Percentiles rank a stretch among this genome's conserved stretches.
These are phyloP conservation scores for Dermolepida albohirtum DNA, from an alignment of 2,888 invertebrate genomes.

Conservation along the genomic window DNA sequence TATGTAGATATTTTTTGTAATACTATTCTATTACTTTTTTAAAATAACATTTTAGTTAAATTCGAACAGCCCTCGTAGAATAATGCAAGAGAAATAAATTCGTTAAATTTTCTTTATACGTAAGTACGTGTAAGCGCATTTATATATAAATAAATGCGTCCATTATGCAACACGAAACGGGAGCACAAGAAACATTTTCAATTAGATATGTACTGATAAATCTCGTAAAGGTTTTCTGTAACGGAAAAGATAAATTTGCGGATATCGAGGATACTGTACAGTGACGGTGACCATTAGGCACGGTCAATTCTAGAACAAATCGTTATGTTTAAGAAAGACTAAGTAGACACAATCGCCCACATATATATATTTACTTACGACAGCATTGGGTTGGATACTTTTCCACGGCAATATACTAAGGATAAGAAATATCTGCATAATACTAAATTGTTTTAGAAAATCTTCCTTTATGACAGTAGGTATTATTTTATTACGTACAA, in stretches of 20 bases:
- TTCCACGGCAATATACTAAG: too few species aligned
- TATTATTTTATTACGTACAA: too few species aligned
- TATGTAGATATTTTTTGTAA: too few species aligned
- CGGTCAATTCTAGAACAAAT: constrained; percentile 24
- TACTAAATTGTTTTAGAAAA: too few species aligned
- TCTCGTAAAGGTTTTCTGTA: constrained; percentile 30
- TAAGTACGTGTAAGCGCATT: background rate
- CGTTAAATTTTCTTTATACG: background rate
- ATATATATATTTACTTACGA: too few species aligned
- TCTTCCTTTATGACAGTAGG: too few species aligned
- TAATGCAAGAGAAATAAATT: background rate
- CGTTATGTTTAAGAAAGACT: background rate
- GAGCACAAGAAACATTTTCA: constrained; percentile 3
- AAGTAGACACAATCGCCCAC: too few species aligned
- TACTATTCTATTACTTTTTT: too few species aligned
- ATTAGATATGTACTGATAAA: constrained; percentile 28
- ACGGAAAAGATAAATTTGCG: constrained; percentile 35
- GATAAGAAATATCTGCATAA: too few species aligned
- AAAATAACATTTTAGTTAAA: too few species aligned
- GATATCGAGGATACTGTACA: constrained; percentile 17
- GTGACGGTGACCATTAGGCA: constrained; percentile 22
- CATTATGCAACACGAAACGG: constrained; percentile 12
- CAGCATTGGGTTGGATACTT: too few species aligned
- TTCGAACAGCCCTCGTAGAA: background rate
- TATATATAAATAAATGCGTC: background rate